Conservation (phyloP, 1,140 invertebrate genomes). For the Dreissena rostriformis region DNA sequence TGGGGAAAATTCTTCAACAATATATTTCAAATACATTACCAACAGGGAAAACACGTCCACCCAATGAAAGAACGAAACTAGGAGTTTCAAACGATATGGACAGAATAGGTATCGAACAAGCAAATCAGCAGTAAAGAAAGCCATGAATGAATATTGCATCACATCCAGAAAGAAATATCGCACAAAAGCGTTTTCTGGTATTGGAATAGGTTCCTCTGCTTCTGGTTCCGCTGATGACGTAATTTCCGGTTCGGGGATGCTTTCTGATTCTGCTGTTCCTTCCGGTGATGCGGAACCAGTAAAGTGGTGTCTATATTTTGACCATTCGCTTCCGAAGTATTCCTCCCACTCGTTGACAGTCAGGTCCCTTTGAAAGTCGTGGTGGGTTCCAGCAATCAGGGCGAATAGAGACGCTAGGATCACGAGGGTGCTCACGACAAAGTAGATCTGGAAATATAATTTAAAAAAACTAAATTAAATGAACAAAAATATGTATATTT, state of each 20-base stretch:
- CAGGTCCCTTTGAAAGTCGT: slow-evolving; percentile 11
- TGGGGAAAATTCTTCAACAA: slow-evolving; percentile 14
- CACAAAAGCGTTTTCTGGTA: slow-evolving; percentile 25
- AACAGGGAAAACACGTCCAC: slow-evolving; percentile 42
- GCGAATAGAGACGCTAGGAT: slow-evolving; percentile 26
- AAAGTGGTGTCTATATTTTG: slow-evolving; percentile 22
- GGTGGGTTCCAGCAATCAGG: slow-evolving; percentile 29
- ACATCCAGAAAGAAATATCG: slow-evolving; percentile 21
- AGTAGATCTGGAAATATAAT: slow-evolving; percentile 47
- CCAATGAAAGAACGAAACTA: slow-evolving; percentile 38
- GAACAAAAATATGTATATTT: no score
- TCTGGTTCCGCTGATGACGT: not conserved
- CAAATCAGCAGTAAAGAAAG: slow-evolving; percentile 23
- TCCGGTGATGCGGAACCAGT: not conserved
- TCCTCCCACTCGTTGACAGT: slow-evolving; percentile 28
- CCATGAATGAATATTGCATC: slow-evolving; percentile 25
- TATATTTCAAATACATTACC: slow-evolving; percentile 45
- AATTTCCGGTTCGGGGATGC: not conserved
- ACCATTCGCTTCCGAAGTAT: slow-evolving; percentile 28
- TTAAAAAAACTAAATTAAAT: no score
- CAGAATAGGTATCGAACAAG: slow-evolving; percentile 12
- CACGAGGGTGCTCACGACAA: not conserved
- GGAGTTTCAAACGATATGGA: not conserved
- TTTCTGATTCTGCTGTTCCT: not conserved
- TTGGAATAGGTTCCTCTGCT: not conserved